These are phyloP conservation scores for Xenopus tropicalis DNA, from an alignment of 2,113 vertebrate species.

Conservation along the genomic window UCB_Xtro_10.0 CM004449.2:70171001-70171500, in stretches of 20 bases:
- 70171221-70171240: neutral
- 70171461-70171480: constrained; percentile 29
- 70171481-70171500: neutral
- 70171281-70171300: constrained; percentile 32
- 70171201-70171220: neutral
- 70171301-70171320: constrained; percentile 5
- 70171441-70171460: constrained; percentile 26
- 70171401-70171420: neutral
- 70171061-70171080: neutral
- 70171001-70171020: neutral
- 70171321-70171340: constrained; percentile 24
- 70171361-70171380: constrained; percentile 23
- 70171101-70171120: neutral
- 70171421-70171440: constrained; percentile 10
- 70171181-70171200: neutral
- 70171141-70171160: neutral
- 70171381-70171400: neutral
- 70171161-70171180: neutral
- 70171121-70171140: neutral
- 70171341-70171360: constrained; percentile 8
- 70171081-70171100: neutral
- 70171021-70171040: neutral
- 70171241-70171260: constrained; percentile 30
- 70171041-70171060: neutral
- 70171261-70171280: constrained; percentile 16